phyloP scores from a whole-genome alignment of 1,140 invertebrate genomes.

The Apis florea region DNA sequence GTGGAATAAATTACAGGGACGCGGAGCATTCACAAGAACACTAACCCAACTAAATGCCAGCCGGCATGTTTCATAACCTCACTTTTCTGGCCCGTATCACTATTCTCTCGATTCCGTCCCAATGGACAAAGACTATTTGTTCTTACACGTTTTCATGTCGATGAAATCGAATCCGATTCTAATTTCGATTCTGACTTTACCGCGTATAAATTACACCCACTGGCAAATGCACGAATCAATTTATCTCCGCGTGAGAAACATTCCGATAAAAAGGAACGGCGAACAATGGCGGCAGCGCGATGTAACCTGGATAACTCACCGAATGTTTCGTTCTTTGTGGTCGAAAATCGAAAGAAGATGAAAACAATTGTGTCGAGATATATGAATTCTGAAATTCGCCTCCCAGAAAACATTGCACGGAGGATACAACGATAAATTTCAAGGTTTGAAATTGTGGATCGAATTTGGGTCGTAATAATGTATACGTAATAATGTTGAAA shows the following conservation, averaged over 20 bases:
- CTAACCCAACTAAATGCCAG: constrained; percentile 6
- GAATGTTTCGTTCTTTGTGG: background rate
- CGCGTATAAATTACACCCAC: background rate
- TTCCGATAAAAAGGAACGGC: background rate
- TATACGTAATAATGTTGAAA: background rate
- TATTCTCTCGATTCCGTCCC: background rate
- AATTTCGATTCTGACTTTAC: background rate
- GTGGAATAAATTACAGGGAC: background rate
- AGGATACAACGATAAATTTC: background rate
- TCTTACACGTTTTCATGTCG: background rate
- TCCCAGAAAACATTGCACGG: background rate
- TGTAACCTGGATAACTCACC: background rate
- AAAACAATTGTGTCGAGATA: too few relatives aligned
- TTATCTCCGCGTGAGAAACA: background rate
- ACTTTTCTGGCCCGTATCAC: background rate
- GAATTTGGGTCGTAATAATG: constrained; percentile 22
- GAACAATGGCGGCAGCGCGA: background rate
- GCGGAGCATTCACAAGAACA: background rate
- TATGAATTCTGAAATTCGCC: too few relatives aligned
- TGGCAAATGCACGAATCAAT: background rate
- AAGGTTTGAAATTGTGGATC: background rate
- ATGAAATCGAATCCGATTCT: background rate
- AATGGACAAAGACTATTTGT: background rate
- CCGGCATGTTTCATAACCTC: constrained; percentile 13
- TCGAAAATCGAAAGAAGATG: too few relatives aligned